phyloP scores from a whole-genome alignment of 35 echinoderm and acorn worm genomes.

The Ophioderma brevispina region DNA sequence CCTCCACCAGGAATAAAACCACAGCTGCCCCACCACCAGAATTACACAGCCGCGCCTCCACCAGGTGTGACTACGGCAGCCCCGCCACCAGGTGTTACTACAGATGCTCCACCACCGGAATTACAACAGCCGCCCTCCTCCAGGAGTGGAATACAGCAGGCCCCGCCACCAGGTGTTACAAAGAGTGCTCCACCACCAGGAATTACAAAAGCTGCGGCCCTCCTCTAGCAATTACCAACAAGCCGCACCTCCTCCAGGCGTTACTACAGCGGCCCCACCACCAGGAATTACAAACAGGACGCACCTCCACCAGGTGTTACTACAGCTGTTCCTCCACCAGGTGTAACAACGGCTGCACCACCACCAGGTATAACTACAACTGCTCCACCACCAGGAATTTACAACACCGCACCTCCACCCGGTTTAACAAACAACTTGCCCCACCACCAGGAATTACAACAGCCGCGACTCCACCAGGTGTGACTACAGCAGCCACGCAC shows the following conservation, averaged over 20 bases:
- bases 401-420: no score
- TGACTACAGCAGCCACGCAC: no score
- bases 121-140: no score
- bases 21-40: not conserved
- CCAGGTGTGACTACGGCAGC: not conserved
- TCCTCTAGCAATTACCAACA: no score
- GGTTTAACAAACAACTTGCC: not conserved
- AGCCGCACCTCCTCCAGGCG: not conserved
- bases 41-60: not conserved
- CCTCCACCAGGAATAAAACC: not conserved
- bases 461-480: not conserved
- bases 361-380: slow-evolving; percentile 8
- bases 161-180: not conserved
- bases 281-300: not conserved
- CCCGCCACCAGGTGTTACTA: slow-evolving; percentile 17
- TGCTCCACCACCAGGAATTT: no score
- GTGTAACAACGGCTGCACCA: slow-evolving; percentile 2
- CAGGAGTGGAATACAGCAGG: no score
- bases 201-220: not conserved
- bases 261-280: not conserved
- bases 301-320: not conserved
- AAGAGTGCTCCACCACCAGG: not conserved
- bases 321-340: not conserved
- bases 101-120: not conserved
- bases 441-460: not conserved